These are phyloP conservation scores for Enteromius mattozi DNA, from an alignment of 2,797 vertebrate species.

Conservation along the genomic window DNA sequence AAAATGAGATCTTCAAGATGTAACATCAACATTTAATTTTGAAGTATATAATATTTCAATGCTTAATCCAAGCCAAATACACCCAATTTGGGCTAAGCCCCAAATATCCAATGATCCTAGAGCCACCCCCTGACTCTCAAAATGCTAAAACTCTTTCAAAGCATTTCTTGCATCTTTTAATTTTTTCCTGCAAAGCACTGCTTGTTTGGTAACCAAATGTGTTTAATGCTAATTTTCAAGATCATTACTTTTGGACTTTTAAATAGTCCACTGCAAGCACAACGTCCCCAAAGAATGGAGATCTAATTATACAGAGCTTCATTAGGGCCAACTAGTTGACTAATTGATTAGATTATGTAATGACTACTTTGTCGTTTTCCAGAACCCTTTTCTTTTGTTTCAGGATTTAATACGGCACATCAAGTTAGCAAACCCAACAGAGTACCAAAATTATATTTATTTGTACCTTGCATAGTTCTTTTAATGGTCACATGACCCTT, in stretches of 20 bases:
- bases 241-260: constrained; percentile 3
- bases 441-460: background rate
- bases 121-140: background rate
- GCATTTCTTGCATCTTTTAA: background rate
- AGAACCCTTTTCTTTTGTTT: background rate
- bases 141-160: background rate
- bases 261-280: background rate
- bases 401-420: background rate
- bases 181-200: background rate
- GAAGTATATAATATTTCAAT: background rate
- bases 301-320: background rate
- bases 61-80: background rate
- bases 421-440: background rate
- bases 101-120: background rate
- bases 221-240: background rate
- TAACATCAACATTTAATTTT: background rate
- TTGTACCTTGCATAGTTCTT: background rate
- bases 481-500: background rate
- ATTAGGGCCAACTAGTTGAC: background rate
- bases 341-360: background rate
- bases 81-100: background rate
- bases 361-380: background rate
- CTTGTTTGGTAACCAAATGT: background rate
- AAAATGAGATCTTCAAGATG: background rate
- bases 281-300: background rate